Conservation (phyloP, 2,888 invertebrate genomes). For the Marasmarcha lunaedactyla region DNA sequence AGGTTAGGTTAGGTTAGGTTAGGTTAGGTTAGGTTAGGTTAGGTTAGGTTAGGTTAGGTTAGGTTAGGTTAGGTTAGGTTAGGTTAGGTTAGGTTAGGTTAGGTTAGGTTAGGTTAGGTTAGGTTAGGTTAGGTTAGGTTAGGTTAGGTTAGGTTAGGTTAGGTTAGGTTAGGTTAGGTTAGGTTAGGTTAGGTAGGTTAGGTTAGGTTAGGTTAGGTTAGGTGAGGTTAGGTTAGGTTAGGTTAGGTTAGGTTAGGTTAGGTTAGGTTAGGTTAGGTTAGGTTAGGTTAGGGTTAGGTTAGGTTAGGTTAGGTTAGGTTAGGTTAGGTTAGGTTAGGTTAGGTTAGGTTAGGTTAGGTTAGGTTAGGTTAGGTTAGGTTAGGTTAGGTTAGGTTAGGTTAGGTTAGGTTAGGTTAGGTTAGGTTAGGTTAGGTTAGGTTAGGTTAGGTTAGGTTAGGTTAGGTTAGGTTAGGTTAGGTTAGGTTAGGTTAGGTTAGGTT, state of each 20-base stretch:
- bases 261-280: slow-evolving; percentile 18
- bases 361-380: slow-evolving; percentile 15
- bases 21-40: slow-evolving; percentile 2
- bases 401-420: slow-evolving; percentile 17
- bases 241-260: slow-evolving; percentile 20
- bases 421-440: slow-evolving; percentile 17
- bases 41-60: slow-evolving; percentile 15
- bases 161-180: slow-evolving; percentile 17
- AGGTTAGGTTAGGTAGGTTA: too few relatives aligned
- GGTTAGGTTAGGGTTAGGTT: too few relatives aligned
- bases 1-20: slow-evolving; percentile 15
- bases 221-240: slow-evolving; percentile 19
- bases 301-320: slow-evolving; percentile 16
- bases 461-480: slow-evolving; percentile 17
- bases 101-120: slow-evolving; percentile 16
- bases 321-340: slow-evolving; percentile 15
- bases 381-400: slow-evolving; percentile 16
- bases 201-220: slow-evolving; percentile 18
- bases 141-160: slow-evolving; percentile 16
- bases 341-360: slow-evolving; percentile 16
- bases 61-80: slow-evolving; percentile 15
- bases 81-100: slow-evolving; percentile 16
- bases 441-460: slow-evolving; percentile 15
- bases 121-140: slow-evolving; percentile 14
- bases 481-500: slow-evolving; percentile 16